Evolutionary conservation across 2,113 vertebrate genomes (phyloP), one percentile per base, ranked within the genome.

Genomic region (Ramphastos sulfuratus): DNA sequence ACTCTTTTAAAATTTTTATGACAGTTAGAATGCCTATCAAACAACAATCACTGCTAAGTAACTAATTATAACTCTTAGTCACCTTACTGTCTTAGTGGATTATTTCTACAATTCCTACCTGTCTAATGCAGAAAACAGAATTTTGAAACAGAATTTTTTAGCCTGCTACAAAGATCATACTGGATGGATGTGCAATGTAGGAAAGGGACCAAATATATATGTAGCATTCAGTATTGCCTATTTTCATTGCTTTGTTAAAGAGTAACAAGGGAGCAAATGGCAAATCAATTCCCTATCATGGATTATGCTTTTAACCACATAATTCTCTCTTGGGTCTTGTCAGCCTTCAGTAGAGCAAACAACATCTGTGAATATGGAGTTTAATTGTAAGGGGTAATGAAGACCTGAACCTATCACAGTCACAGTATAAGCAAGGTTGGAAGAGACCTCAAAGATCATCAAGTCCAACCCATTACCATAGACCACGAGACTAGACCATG

Each of bases 51-150:
- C 25, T 71, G 31, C 19, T 85, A 55, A 91, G 28, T 89, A 71
- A 66, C 37, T 74, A 82, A 72, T 82, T 85, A 33, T 81, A 87
- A 55, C 37, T 61, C 8, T 60, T 80, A 30, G 10, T 89, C 74
- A 55, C 25, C 25, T 25, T 72, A 14, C 27, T 55, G 27, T 83
- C 42, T 56, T 74, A 67, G 39, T 71, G 44, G n/a, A 64, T 77
- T 96, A 76, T 94, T 96, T 96, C 93, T 94, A 93, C 80, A 59
- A 61, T 94, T 92, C 64, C 31, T 89, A 58, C 85, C 52, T 80
- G 17, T 89, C 92, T 80, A 86, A 59, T 82, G 54, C 88, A 93
- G 89, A 91, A 91, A 96, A 95, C n/a, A n/a, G n/a, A n/a, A n/a
- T n/a, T 84, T 30, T 39, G 46, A 94, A 93, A 84, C 80, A 88